These are phyloP conservation scores for Thalassaphorura encarpata DNA, from an alignment of 1,140 invertebrate species.

Conservation along the genomic window DNA sequence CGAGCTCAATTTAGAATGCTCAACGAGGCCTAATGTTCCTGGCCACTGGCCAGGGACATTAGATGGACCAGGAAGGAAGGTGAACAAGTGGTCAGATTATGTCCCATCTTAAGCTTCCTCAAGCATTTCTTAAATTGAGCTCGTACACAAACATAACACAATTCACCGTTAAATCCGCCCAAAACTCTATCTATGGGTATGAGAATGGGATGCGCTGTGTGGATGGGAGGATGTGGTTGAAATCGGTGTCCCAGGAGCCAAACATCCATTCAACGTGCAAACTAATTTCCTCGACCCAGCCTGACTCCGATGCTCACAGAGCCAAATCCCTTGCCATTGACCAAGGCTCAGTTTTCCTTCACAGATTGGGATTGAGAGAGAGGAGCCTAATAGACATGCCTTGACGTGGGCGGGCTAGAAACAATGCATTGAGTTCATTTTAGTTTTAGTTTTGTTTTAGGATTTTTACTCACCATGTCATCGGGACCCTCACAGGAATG, in stretches of 20 bases:
- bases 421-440: background rate
- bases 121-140: too few species aligned
- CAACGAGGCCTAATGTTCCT: too few species aligned
- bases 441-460: background rate
- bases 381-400: slow-evolving; percentile 89
- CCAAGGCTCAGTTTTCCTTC: slow-evolving; percentile 89
- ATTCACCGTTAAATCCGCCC: too few species aligned
- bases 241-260: slow-evolving; percentile 36
- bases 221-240: slow-evolving; percentile 29
- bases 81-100: too few species aligned
- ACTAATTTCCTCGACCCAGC: slow-evolving; percentile 85
- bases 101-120: too few species aligned
- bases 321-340: slow-evolving; percentile 95
- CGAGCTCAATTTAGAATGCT: too few species aligned
- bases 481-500: slow-evolving; percentile 96
- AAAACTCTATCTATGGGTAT: slow-evolving; percentile 6
- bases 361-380: slow-evolving; percentile 88
- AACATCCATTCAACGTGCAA: slow-evolving; percentile 79
- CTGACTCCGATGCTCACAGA: slow-evolving; percentile 93
- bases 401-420: slow-evolving; percentile 89
- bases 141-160: too few species aligned
- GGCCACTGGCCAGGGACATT: too few species aligned
- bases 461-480: slow-evolving; percentile 71
- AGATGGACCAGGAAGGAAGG: too few species aligned
- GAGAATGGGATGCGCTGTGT: slow-evolving; percentile 9